Conservation (phyloP, 92 coral and sea anemone genomes). For the Umimayanthus chanpuru region DNA sequence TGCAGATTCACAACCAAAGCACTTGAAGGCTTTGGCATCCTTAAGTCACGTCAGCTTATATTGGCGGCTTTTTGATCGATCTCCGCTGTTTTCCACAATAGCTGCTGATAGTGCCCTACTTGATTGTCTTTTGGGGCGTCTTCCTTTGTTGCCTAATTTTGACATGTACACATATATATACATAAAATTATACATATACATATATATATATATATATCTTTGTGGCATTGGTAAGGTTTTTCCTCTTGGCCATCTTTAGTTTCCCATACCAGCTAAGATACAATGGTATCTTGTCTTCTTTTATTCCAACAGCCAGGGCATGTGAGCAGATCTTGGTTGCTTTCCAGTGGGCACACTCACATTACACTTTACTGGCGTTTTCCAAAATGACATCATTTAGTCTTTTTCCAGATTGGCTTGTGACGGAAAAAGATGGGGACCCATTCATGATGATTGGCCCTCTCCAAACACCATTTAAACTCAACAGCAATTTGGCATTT, state of each 20-base stretch:
- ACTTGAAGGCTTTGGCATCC: slow-evolving; percentile 1
- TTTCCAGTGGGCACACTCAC: slow-evolving; percentile 49
- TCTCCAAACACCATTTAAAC: slow-evolving; percentile 26
- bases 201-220: too few species aligned
- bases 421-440: slow-evolving; percentile 19
- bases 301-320: slow-evolving; percentile 45
- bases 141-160: background rate
- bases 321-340: slow-evolving; percentile 50
- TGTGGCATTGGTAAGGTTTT: background rate
- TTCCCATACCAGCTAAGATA: slow-evolving; percentile 9
- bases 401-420: slow-evolving; percentile 11
- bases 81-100: background rate
- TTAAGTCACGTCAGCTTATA: background rate
- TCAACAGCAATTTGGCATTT: slow-evolving; percentile 14
- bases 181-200: too few species aligned
- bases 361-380: slow-evolving; percentile 21
- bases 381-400: slow-evolving; percentile 17
- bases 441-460: slow-evolving; percentile 25
- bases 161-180: background rate
- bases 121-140: slow-evolving; percentile 7
- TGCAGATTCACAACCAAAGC: background rate
- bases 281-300: slow-evolving; percentile 28
- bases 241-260: background rate
- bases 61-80: background rate
- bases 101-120: background rate